A percentile compares a stretch with the other conserved stretches of the same genome.
These are phyloP conservation scores for Tupaia chinensis DNA, from an alignment of 2,113 vertebrate species.

Conservation along the genomic window DNA sequence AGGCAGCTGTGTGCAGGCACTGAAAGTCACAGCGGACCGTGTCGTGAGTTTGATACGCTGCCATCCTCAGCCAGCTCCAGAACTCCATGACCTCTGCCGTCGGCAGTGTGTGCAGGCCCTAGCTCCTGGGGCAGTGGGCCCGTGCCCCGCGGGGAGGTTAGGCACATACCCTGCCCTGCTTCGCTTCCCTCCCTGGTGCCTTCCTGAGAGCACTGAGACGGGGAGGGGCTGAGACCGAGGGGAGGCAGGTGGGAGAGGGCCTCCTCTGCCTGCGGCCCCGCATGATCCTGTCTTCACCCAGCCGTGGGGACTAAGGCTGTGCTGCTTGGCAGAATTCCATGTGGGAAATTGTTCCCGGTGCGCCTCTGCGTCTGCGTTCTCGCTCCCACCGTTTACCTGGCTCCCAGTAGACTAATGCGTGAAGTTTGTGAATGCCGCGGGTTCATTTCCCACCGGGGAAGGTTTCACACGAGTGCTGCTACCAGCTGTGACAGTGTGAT, in stretches of 20 bases:
- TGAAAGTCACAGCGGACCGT: rapidly evolving
- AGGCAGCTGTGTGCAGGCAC: rapidly evolving
- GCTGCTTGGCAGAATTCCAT: background rate
- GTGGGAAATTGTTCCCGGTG: rapidly evolving
- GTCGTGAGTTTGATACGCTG: background rate
- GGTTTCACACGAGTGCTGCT: rapidly evolving
- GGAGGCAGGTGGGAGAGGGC: rapidly evolving
- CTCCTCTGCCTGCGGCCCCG: background rate
- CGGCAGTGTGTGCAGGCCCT: background rate
- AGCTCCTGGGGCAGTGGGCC: rapidly evolving
- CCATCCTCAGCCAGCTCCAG: background rate
- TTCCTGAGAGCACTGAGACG: background rate
- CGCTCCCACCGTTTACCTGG: background rate
- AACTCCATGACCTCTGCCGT: background rate
- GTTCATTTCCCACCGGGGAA: rapidly evolving
- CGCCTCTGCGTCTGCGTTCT: rapidly evolving
- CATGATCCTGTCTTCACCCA: no score
- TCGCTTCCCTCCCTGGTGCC: background rate
- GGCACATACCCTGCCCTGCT: background rate
- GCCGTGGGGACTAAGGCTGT: rapidly evolving
- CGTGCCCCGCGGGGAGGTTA: background rate
- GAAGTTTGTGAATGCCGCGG: background rate
- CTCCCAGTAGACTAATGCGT: rapidly evolving
- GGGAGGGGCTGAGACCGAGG: background rate
- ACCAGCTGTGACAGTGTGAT: rapidly evolving